Percentiles rank a stretch among this genome's conserved stretches.
Conservation (phyloP, 2,888 invertebrate species). For the Leptodirus hochenwartii region DNA sequence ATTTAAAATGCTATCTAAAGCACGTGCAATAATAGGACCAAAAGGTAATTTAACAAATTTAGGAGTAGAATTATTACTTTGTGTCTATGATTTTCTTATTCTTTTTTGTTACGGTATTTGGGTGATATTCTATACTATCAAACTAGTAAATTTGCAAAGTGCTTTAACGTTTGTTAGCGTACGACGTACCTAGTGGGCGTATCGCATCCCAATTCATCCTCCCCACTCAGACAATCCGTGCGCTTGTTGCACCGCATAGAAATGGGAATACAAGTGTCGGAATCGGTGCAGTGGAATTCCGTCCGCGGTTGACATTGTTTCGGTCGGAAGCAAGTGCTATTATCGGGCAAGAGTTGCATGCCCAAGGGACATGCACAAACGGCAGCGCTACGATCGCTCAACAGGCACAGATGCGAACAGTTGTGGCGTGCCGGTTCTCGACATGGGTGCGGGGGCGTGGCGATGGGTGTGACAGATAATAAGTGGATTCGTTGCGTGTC, state of each 20-base stretch:
- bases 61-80: too few relatives aligned
- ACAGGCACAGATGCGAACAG: slow-evolving; percentile 59
- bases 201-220: slow-evolving; percentile 25
- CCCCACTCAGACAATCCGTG: slow-evolving; percentile 22
- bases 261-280: slow-evolving; percentile 27
- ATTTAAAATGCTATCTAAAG: too few relatives aligned
- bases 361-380: slow-evolving; percentile 50
- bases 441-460: slow-evolving; percentile 35
- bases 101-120: too few relatives aligned
- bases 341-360: slow-evolving; percentile 29
- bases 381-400: slow-evolving; percentile 20
- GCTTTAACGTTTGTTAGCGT: too few relatives aligned
- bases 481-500: slow-evolving; percentile 28
- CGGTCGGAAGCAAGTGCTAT: slow-evolving; percentile 36
- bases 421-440: slow-evolving; percentile 36
- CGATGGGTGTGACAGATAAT: slow-evolving; percentile 28
- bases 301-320: slow-evolving; percentile 26
- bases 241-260: slow-evolving; percentile 21
- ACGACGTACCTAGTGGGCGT: too few relatives aligned
- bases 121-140: too few relatives aligned
- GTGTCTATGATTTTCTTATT: too few relatives aligned
- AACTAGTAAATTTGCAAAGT: too few relatives aligned
- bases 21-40: too few relatives aligned
- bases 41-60: too few relatives aligned
- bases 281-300: slow-evolving; percentile 28